Evolutionary conservation across 2,797 vertebrate genomes (phyloP).

Genomic region (Premnoplex brunnescens): DNA sequence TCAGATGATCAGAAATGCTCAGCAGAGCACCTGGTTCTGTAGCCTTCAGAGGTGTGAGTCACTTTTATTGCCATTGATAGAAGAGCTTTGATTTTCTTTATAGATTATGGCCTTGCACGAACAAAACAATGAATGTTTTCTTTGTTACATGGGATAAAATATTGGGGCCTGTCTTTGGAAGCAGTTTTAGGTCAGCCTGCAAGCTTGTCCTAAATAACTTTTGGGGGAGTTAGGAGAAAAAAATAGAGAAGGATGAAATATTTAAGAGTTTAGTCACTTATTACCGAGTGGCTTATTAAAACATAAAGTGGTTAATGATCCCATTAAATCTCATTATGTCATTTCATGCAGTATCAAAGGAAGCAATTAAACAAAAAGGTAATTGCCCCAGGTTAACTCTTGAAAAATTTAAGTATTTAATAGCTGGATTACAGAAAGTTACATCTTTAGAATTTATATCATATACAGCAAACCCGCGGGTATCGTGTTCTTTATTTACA

Average conservation of each 20-base stretch:
- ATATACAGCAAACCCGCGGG: not conserved
- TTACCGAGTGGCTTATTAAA: conserved; percentile 36
- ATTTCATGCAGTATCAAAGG: conserved; percentile 47
- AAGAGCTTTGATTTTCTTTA: not conserved
- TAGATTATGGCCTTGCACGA: not conserved
- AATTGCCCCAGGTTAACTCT: conserved; percentile 29
- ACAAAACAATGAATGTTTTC: not conserved
- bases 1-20: not conserved
- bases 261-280: conserved; percentile 27
- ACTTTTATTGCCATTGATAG: not conserved
- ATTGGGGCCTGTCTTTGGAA: not conserved
- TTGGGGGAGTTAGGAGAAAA: not conserved
- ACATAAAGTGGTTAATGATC: conserved; percentile 51
- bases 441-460: not conserved
- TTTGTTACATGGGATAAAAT: not conserved
- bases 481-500: not conserved
- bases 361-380: conserved; percentile 55
- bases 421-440: conserved; percentile 21
- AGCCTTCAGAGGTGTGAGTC: not conserved
- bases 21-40: not conserved
- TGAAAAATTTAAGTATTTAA: conserved; percentile 36
- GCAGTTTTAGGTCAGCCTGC: not conserved
- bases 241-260: not conserved
- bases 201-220: not conserved
- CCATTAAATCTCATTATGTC: conserved; percentile 56